Percentiles rank a stretch among this genome's conserved stretches.
These are phyloP conservation scores for Leucoma salicis DNA, from an alignment of 2,888 invertebrate genomes.

Conservation along the genomic window DNA sequence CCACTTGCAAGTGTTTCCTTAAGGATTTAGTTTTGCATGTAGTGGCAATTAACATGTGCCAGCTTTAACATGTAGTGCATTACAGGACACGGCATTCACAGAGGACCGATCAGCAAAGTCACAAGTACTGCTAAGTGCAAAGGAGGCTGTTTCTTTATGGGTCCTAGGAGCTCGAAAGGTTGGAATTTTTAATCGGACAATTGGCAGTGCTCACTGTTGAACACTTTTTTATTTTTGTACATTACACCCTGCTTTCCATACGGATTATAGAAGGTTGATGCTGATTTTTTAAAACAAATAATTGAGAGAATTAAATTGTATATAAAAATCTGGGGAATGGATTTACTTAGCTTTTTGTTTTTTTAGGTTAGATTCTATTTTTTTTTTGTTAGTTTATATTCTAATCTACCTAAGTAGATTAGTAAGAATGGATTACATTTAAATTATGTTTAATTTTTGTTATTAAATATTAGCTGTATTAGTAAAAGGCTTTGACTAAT, in stretches of 20 bases:
- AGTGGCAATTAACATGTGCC: conserved; percentile 71
- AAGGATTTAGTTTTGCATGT: conserved; percentile 57
- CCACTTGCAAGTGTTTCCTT: conserved; percentile 40
- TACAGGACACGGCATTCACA: conserved; percentile 88
- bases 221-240: conserved; percentile 41
- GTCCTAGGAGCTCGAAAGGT: conserved; percentile 97
- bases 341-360: no score
- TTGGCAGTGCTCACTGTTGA: conserved; percentile 49
- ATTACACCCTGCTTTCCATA: conserved; percentile 34
- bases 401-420: background rate
- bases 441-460: background rate
- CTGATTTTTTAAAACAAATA: conserved; percentile 9
- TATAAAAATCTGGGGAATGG: background rate
- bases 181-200: conserved; percentile 71
- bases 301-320: no score
- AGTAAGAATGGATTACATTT: background rate
- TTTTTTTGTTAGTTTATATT: background rate
- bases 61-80: conserved; percentile 81
- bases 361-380: background rate
- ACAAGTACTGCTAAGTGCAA: conserved; percentile 94
- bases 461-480: conserved; percentile 4
- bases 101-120: conserved; percentile 85
- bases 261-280: conserved; percentile 18
- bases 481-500: conserved; percentile 27
- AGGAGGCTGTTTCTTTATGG: conserved; percentile 97